Base-by-base conservation (phyloP, 37 sponge, comb jelly and placozoan genomes). In the Amphimedon queenslandica region DNA sequence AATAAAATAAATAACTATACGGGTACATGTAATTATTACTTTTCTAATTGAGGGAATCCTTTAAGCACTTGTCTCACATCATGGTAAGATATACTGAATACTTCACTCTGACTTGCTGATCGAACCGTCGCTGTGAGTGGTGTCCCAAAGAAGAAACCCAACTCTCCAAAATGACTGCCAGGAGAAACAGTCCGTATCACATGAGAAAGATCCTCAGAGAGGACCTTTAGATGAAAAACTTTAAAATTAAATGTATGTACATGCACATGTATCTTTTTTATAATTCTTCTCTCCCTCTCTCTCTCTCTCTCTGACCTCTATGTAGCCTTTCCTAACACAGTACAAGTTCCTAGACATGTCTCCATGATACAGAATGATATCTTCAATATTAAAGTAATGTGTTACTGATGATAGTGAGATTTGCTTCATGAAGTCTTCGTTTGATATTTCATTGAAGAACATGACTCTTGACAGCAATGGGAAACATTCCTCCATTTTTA, bases 281-380 rank as follows among this genome's bases (percentile, higher is more conserved):
- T n/a, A n/a, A n/a, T n/a, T n/a, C n/a, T n/a, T 53, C 16, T 39
- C 28, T 70, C 16, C 37, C 6, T 13, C 30, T 29, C 30, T 40
- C 58, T 21, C 23, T n/a, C n/a, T n/a, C n/a, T n/a, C n/a, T n/a
- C n/a, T n/a, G n/a, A 90, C 91, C 77, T 91, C 92, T 25, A 91
- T 83, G 53, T 75, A 70, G 21, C 92, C 92, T 70, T 57, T 81
- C 37, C 67, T 73, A n/a, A 91, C 51, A 58, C 68, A 82, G 63
- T 86, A 91, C 83, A 91, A 82, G 72, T 91, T 87, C 40, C 72
- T 82, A 24, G 83, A 70, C 83, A 91, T 91, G 35, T 91, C 92
- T 42, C 92, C 83, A 55, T 61, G 23, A 42, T 92, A 92, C 32
- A 87, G 64, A 16, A 92, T 58, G 31, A 82, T 71, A 58, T 88